Evolutionary conservation across 2,888 invertebrate species (phyloP), one percentile per base, ranked within the genome.

Genomic region (Pyrrhosoma nymphula): DNA sequence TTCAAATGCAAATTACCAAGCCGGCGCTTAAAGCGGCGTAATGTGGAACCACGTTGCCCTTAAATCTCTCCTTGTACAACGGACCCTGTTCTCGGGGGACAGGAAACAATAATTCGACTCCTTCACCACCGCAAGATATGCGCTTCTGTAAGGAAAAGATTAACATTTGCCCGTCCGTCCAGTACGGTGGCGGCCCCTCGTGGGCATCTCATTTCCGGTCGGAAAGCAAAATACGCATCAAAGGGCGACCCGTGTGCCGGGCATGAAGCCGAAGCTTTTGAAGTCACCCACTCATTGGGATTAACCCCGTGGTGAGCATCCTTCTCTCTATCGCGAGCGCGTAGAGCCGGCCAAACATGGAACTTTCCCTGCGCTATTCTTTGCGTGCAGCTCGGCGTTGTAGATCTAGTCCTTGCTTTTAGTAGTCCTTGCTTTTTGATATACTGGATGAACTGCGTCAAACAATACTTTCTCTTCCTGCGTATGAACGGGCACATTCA

Each of bases 181-280:
- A 30, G 82, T 82, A 35, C 35, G 4, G 4, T 35, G 82, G 82
- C n/a, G 30, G 2, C 56, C 35, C 39, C 55, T 69, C 47, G n/a
- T 69, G 56, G 26, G 93, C 69, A 47, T 35, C 93, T 93, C 93
- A 93, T 93, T 93, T 69, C 93, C 93, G 93, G 47, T 18, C 26
- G 69, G 26, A 69, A 69, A 93, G 69, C 69, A 16, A 93, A 93
- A 93, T 93, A 69, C 47, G 55, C 82, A 69, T 69, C 69, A 69
- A 69, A 35, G 30, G 91, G 69, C 75, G 39, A 26, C 18, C 39
- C 39, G 63, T 39, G 55, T 69, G 47, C 93, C 69, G 23, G 26
- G 39, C 69, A 47, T 47, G 39, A 69, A 93, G 93, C 47, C 47
- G 30, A 82, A 12, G 82, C 82, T 82, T 35, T 82, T 35, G 16